Base-by-base conservation (phyloP, 1,140 invertebrate genomes). In the Cataglyphis hispanica region DNA sequence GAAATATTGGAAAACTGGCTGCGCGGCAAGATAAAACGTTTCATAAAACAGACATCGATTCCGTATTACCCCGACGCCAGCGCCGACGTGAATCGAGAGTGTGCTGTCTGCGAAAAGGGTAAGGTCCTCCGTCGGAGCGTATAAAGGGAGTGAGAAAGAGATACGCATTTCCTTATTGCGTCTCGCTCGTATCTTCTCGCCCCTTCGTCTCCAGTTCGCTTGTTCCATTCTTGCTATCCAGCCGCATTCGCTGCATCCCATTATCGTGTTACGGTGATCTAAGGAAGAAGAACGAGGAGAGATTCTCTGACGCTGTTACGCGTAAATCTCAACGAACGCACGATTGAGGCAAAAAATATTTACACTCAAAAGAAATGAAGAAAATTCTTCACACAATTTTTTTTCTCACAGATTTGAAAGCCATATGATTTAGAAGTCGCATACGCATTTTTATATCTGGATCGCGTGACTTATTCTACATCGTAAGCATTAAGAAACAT, bases 1-100 rank as follows among this genome's bases (percentile, higher is more conserved):
- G 86, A 92, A 92, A 92, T 93, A 93, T 92, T 89, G 91, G 90
- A 87, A 88, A 91, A 80, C 88, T 86, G 86, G 86, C 84, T 89
- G 87, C 80, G 80, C 90, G 53, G 78, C 77, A 87, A 91, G 92
- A 93, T 93, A 92, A 92, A 93, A 91, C 88, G 92, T 92, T 93
- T 92, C 91, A 93, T 93, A 93, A 92, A 93, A 92, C 92, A 88
- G 87, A 90, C 89, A 93, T 93, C 88, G 91, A 92, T 92, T 92
- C 84, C 88, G 77, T 93, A 90, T 93, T 93, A 92, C 85, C 81
- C 75, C 53, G 43, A 66, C 74, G 63, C 40, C 77, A 60, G n/a
- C 87, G 69, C 86, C 75, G 86, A 88, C 85, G 81, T 81, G 78
- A 78, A 90, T 84, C 84, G 80, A 89, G 50, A 78, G 50, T 19